Base-by-base conservation (phyloP, 2,113 vertebrate genomes). In the Eretmochelys imbricata region DNA sequence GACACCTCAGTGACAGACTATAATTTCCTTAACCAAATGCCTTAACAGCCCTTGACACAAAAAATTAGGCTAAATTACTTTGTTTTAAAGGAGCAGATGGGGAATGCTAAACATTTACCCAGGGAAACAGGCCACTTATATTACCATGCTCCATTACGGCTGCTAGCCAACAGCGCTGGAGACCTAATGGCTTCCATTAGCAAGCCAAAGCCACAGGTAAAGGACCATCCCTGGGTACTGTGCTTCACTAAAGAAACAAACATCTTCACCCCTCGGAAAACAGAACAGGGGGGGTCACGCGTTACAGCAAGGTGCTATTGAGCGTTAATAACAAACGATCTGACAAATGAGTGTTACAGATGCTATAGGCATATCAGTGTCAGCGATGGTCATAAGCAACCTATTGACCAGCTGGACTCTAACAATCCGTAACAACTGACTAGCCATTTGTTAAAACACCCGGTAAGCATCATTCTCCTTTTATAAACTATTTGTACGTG, bases 31-130 rank as follows among this genome's bases (percentile, higher is more conserved):
- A 91, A 95, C 89, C 93, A 78, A 97, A 90, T 10, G 93, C 88
- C 93, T 93, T 80, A 89, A 88, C 91, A 93, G 91, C 50, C 91
- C 91, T 91, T 93, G 96, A 97, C 96, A 95, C 95, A 90, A 93
- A 94, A 97, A 98, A 98, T 97, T 29, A 97, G 82, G 88, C 75
- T 89, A 96, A 97, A 98, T 94, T 88, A 90, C 90, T 69, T 97
- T 97, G 94, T 97, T 96, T 95, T 93, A 89, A 57, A 92, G 87
- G 88, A 97, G 94, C 94, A 96, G 97, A 95, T 96, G 96, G 95
- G 90, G 97, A 95, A 96, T 85, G 92, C 50, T 85, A 62, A 97
- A 87, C 42, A 38, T 80, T 85, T 78, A 91, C 35, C 83, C 62
- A n/a, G 90, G 92, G 96, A 92, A 72, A 38, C 0, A 46, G 89